Base-by-base conservation (phyloP, 2,113 vertebrate genomes). In the Panthera leo region DNA sequence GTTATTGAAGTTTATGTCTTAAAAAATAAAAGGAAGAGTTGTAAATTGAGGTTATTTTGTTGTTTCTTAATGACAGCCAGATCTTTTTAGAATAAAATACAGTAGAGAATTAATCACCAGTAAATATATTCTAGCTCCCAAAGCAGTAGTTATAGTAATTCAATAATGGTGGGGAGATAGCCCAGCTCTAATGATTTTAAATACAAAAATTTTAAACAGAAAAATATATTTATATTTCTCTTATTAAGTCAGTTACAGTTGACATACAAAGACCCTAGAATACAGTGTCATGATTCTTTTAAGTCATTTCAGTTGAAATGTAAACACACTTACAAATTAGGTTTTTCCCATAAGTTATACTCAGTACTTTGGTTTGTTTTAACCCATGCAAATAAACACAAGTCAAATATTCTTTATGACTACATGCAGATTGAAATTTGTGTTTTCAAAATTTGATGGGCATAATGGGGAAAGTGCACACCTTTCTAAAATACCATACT, bases 61-160 rank as follows among this genome's bases (percentile, higher is more conserved):
- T 97, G 10, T 82, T 98, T 83, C 86, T 91, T 95, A 87, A 87
- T 53, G 31, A 55, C 14, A 75, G 29, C 10, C 61, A 80, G 70
- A 84, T 88, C n/a, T 90, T 96, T 97, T 94, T 55, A 97, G 98
- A 99, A 97, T 58, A 98, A 98, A 98, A 96, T 78, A 97, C 63
- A 97, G 95, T 97, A 97, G 55, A 96, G 96, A 98, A 96, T 79
- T 95, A 95, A 96, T 97, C 79, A 96, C 75, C 51, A 86, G 97
- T 96, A 15, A 19, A 95, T 97, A 95, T 29, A 97, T 96, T 97
- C 71, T 71, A 82, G 13, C 29, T 83, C 53, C 36, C 58, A 80
- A 94, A 89, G 55, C n/a, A 45, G 8, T 63, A 61, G 16, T 48
- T 95, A 92, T 12, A 88, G 78, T 86, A 91, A 96, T 96, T 91